Evolutionary conservation across 92 coral and sea anemone species (phyloP), one percentile per base, ranked within the genome.

Genomic region (Ricordea florida): DNA sequence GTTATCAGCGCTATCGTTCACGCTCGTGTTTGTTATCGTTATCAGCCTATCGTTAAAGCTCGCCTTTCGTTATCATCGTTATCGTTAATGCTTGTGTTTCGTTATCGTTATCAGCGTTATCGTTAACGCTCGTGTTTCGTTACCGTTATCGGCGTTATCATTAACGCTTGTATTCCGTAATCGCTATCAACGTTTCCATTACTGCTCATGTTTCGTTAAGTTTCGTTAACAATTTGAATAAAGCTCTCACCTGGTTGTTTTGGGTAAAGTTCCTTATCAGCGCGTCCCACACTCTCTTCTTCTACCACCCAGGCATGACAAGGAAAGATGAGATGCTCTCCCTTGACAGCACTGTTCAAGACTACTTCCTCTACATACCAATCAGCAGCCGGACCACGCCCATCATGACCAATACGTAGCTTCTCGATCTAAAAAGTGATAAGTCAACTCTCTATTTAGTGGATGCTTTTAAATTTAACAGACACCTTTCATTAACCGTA

Each of bases 311-410:
- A 96, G 34, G 91, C 92, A 18, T 78, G 77, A 23, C 97, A 92
- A 0, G 99, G 97, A 57, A 96, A 96, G 26, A 96, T 88, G 53
- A 88, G 75, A 69, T 96, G 99, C 72, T 96, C 99, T 7, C 99
- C 99, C 64, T 84, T 76, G 43, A 82, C 91, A 21, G 99, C 91
- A 26, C 93, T 91, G 72, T 96, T 90, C n/a, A 96, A 66, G 11
- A 92, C 85, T 30, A 96, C 88, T 48, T 96, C 99, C 78, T 96
- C 99, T n/a, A 96, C 69, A 40, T 85, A 92, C 99, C 99, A 96
- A 28, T 85, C 90, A 3, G 92, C 81, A 1, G 93, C 83, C 6
- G 92, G 78, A 62, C 78, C 79, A 65, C 80, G 88, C 10, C 99
- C 99, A 87, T 96, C 97, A 58, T 96, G 99, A 10, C 99, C 99